phyloP scores from a whole-genome alignment of 2,797 vertebrate genomes.

The Sebastes elongatus region DNA sequence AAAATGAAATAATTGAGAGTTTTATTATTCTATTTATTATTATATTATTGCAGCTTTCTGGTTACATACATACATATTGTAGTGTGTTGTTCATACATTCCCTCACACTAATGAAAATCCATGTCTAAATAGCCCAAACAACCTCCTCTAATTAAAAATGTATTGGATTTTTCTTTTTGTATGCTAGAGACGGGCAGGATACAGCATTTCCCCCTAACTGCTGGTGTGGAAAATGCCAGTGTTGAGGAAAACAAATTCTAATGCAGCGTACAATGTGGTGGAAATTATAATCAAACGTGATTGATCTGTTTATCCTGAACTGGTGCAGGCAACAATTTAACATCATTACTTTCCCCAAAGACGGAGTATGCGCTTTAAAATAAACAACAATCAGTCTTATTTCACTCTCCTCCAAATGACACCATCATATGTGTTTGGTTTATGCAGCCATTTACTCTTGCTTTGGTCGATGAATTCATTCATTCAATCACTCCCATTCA shows the following conservation, averaged over 20 bases:
- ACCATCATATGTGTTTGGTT: constrained; percentile 41
- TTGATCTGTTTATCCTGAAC: constrained; percentile 68
- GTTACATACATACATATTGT: constrained; percentile 2
- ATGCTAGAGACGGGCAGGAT: constrained; percentile 19
- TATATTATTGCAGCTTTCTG: not conserved
- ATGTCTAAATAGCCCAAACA: constrained; percentile 28
- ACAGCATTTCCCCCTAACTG: constrained; percentile 21
- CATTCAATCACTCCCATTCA: constrained; percentile 34
- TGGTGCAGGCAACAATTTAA: constrained; percentile 35
- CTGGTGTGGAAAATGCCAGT: constrained; percentile 52
- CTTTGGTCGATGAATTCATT: constrained; percentile 43
- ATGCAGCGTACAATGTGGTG: constrained; percentile 53
- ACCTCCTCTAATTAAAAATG: constrained; percentile 44
- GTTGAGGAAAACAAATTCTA: constrained; percentile 52
- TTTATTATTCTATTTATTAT: not conserved
- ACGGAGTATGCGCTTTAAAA: constrained; percentile 43
- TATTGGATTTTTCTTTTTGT: constrained; percentile 35
- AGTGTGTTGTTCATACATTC: constrained; percentile 10
- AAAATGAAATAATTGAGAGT: not conserved
- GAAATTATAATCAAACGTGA: constrained; percentile 69
- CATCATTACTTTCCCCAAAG: constrained; percentile 44
- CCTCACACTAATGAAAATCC: constrained; percentile 15
- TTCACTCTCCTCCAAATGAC: constrained; percentile 42
- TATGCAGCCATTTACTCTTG: constrained; percentile 24
- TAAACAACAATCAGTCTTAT: constrained; percentile 57